phyloP scores from a whole-genome alignment of 2,888 invertebrate genomes.

The Zaprionus obscuricornis region DNA sequence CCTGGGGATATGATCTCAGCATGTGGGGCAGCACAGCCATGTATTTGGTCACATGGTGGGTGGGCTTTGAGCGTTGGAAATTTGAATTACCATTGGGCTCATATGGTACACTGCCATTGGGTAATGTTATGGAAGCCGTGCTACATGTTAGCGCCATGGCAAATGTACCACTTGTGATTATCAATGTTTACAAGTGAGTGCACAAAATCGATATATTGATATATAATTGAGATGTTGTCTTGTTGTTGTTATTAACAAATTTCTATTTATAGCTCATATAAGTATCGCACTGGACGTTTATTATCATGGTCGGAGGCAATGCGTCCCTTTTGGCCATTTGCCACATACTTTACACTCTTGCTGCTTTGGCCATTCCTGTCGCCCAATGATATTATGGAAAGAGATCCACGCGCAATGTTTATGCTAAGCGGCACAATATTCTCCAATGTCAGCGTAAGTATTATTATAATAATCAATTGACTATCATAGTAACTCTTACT shows the following conservation, averaged over 20 bases:
- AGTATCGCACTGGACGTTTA: conserved; percentile 94
- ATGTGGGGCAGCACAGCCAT: conserved; percentile 90
- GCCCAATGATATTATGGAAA: conserved; percentile 90
- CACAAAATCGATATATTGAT: background rate
- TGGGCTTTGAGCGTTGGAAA: conserved; percentile 93
- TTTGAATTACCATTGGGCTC: conserved; percentile 87
- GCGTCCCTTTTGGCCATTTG: conserved; percentile 92
- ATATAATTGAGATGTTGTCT: background rate
- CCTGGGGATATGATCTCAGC: conserved; percentile 99
- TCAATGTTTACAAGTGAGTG: conserved; percentile 94
- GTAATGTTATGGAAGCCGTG: conserved; percentile 91
- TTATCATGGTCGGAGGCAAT: conserved; percentile 91
- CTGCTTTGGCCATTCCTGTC: conserved; percentile 93
- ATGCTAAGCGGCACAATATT: conserved; percentile 97
- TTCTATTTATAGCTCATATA: conserved; percentile 89
- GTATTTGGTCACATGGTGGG: conserved; percentile 86
- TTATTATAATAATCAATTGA: background rate
- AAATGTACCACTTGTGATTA: conserved; percentile 94
- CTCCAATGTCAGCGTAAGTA: conserved; percentile 98
- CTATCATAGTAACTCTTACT: too few relatives aligned
- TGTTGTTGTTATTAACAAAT: background rate
- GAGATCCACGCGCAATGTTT: conserved; percentile 93
- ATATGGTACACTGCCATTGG: conserved; percentile 86
- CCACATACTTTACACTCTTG: conserved; percentile 89
- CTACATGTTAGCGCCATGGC: conserved; percentile 94